Conservation (phyloP, 2,888 invertebrate species). For the Drosophila picticornis region DNA sequence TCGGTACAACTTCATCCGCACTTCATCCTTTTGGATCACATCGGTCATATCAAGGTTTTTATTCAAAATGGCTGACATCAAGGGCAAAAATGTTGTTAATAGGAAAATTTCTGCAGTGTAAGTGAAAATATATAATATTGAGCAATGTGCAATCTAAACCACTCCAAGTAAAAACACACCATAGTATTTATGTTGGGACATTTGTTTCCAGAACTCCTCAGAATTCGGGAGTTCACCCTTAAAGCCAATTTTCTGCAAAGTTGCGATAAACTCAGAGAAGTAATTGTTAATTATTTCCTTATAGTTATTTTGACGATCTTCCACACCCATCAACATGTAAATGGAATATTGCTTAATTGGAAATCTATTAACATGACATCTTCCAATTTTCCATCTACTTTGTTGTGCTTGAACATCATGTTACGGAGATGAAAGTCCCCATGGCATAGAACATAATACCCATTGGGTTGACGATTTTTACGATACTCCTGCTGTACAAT, state of each 20-base stretch:
- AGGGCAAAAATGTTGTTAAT: conserved; percentile 31
- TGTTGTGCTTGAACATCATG: conserved; percentile 62
- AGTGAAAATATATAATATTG: background rate
- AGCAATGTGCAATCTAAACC: conserved; percentile 45
- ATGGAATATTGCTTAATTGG: conserved; percentile 64
- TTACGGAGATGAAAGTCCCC: conserved; percentile 69
- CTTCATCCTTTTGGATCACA: conserved; percentile 19
- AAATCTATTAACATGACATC: conserved; percentile 67
- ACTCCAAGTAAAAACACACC: conserved; percentile 39
- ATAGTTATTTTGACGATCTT: conserved; percentile 42
- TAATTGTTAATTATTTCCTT: conserved; percentile 42
- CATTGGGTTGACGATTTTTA: conserved; percentile 30
- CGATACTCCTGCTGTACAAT: conserved; percentile 37
- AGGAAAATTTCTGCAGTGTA: conserved; percentile 30
- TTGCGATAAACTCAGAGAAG: conserved; percentile 55
- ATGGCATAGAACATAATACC: conserved; percentile 54
- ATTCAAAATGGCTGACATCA: conserved; percentile 21
- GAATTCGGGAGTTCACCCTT: conserved; percentile 63
- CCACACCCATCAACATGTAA: conserved; percentile 62
- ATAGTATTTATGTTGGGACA: conserved; percentile 49
- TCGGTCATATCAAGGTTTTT: conserved; percentile 10
- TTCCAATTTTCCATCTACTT: conserved; percentile 43
- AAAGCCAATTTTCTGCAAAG: conserved; percentile 63
- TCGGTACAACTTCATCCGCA: conserved; percentile 9
- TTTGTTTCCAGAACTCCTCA: conserved; percentile 54